Evolutionary conservation across 2,888 invertebrate species (phyloP), one percentile per base, ranked within the genome.

Genomic region (Esperia sulphurella): DNA sequence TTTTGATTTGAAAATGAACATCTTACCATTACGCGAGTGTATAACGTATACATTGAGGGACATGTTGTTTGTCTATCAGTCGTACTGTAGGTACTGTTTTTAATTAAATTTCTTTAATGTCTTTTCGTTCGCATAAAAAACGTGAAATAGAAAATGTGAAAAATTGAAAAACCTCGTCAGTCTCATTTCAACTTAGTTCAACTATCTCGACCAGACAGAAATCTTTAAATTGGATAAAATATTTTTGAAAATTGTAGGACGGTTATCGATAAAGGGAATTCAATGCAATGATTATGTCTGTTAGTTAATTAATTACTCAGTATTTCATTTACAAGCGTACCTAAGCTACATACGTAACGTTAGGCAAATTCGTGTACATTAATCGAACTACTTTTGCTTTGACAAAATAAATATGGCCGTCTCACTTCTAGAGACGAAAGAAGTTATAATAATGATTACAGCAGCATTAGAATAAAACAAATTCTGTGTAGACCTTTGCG

Each of bases 91-190:
- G 29, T 14, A 39, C 35, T 35, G 35, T 8, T 30, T 40, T 39
- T 39, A 39, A 14, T n/a, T 41, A 10, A 12, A 31, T 31, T 13
- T 30, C 39, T 21, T 30, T 13, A 14, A 41, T 41, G 21, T 45
- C 31, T 53, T 45, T 42, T 37, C 4, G 35, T 35, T 40, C 29
- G 35, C 50, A 61, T 68, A 69, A 59, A 70, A 75, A 75, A 75
- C 76, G 72, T 68, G 65, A 73, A 68, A 72, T 83, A 84, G 78
- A 87, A 84, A 84, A 83, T 71, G 81, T 75, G 67, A 76, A 83
- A 83, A 79, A 75, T 70, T 75, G 64, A 76, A 75, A 79, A 76
- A 75, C 66, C 70, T 71, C 61, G 63, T 87, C 87, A 87, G 87
- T 87, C 87, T 87, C 86, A 75, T 79, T 64, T 71, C 64, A 72